Conservation (phyloP, 92 coral and sea anemone species). For the Epizoanthus fatuus region DNA sequence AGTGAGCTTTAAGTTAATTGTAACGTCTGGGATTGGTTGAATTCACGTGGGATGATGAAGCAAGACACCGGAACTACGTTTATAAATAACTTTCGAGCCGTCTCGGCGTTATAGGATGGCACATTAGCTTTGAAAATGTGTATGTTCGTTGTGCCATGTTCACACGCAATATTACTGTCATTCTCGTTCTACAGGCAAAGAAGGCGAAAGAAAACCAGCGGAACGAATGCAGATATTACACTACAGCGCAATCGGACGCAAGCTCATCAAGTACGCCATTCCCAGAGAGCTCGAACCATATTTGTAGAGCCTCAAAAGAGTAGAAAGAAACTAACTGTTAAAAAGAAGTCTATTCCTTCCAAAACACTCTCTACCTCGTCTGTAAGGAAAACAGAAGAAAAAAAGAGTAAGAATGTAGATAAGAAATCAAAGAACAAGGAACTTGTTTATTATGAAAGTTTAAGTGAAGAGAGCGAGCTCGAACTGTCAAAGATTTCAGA, state of each 20-base stretch:
- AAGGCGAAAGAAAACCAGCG: conserved; percentile 1
- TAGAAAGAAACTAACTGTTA: conserved; percentile 2
- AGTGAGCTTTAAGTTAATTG: too few relatives aligned
- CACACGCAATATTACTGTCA: background rate
- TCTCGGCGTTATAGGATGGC: too few relatives aligned
- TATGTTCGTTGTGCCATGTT: background rate
- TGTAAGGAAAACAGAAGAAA: background rate
- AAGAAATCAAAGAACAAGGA: background rate
- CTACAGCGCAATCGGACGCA: background rate
- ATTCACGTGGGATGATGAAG: too few relatives aligned
- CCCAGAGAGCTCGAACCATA: conserved; percentile 2
- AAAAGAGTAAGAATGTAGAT: background rate
- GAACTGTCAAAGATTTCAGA: conserved; percentile 89
- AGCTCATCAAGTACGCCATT: background rate
- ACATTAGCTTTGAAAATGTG: too few relatives aligned
- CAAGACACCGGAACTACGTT: too few relatives aligned
- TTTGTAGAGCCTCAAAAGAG: background rate
- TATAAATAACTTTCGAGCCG: too few relatives aligned
- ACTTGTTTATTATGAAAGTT: conserved; percentile 46
- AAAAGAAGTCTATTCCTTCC: background rate
- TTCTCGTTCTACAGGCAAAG: conserved; percentile 25
- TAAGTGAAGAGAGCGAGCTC: conserved; percentile 93
- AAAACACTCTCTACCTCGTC: background rate
- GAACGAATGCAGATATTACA: background rate
- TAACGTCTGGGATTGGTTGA: too few relatives aligned